A percentile compares a stretch with the other conserved stretches of the same genome.
These are phyloP conservation scores for Megamerina dolium DNA, from an alignment of 2,888 invertebrate species.

Conservation along the genomic window DNA sequence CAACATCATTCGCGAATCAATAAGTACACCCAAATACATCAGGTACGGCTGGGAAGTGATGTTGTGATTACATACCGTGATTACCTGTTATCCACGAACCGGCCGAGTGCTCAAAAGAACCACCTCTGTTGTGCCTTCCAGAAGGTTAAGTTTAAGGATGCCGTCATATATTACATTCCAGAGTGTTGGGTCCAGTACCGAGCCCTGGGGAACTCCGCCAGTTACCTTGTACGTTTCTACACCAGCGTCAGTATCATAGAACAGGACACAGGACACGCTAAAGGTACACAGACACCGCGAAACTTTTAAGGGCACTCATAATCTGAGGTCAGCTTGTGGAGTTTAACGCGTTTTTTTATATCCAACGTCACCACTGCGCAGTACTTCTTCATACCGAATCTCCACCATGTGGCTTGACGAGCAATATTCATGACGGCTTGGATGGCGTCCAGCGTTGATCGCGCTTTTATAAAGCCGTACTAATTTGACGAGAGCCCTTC, in stretches of 20 bases:
- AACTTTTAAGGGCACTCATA: not conserved
- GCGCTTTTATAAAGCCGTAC: conserved; percentile 5
- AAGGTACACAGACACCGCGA: conserved; percentile 2
- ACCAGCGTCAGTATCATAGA: no score
- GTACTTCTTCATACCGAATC: no score
- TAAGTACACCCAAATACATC: not conserved
- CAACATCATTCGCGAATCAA: no score
- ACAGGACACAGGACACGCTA: not conserved
- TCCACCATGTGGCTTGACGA: conserved; percentile 6
- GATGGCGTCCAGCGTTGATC: conserved; percentile 5
- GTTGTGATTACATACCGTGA: not conserved
- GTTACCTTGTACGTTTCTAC: no score
- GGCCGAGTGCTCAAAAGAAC: conserved; percentile 2
- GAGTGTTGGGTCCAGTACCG: conserved; percentile 10
- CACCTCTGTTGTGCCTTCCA: conserved; percentile 1
- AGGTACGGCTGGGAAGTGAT: not conserved
- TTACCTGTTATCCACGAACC: not conserved
- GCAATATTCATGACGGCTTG: conserved; percentile 2
- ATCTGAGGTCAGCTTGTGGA: no score
- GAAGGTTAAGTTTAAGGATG: conserved; percentile 3
- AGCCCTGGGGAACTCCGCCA: no score
- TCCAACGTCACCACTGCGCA: no score
- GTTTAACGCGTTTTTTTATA: no score
- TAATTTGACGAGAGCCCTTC: not conserved
- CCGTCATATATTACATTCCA: no score